Evolutionary conservation across 2,888 invertebrate species (phyloP), one percentile per base, ranked within the genome.

Genomic region (Ochropleura leucogaster): DNA sequence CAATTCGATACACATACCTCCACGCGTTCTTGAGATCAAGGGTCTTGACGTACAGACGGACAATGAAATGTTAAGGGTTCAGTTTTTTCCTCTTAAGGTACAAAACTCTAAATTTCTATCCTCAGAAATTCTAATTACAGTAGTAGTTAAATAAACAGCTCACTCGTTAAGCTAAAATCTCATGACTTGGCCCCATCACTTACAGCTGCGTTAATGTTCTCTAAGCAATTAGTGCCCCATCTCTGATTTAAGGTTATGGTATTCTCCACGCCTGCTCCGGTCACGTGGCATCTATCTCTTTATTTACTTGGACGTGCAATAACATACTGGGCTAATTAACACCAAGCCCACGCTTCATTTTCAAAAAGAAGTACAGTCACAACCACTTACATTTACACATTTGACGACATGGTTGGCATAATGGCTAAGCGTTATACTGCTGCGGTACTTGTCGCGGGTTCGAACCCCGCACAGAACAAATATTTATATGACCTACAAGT

Each of bases 211-310:
- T 92, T 94, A 95, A 95, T 95, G 95, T 95, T 94, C 94, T 95
- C 94, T 93, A 89, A 94, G 94, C 96, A 96, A 96, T 96, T 96
- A 96, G 95, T 93, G 92, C 94, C 92, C 93, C 92, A 93, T 95
- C 91, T 91, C 92, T 96, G 95, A 95, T 96, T 95, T 95, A 94
- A 94, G 95, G 94, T 95, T 94, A 95, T 95, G 92, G 93, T 89
- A 80, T 87, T 89, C 84, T 89, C 89, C 92, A 91, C 92, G 93
- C 92, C 90, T 89, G 92, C 84, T 83, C 90, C 89, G 93, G 95
- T 95, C 96, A 95, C 95, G 95, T 94, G 95, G 93, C 93, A 86
- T 89, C 94, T 94, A 95, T 95, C 95, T 95, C 93, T 95, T 92
- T 94, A 95, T 95, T 95, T 94, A 92, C 90, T 92, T 89, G 91